Evolutionary conservation across 64 coral and sea anemone species (phyloP).

Genomic region (Porites australiensis): DNA sequence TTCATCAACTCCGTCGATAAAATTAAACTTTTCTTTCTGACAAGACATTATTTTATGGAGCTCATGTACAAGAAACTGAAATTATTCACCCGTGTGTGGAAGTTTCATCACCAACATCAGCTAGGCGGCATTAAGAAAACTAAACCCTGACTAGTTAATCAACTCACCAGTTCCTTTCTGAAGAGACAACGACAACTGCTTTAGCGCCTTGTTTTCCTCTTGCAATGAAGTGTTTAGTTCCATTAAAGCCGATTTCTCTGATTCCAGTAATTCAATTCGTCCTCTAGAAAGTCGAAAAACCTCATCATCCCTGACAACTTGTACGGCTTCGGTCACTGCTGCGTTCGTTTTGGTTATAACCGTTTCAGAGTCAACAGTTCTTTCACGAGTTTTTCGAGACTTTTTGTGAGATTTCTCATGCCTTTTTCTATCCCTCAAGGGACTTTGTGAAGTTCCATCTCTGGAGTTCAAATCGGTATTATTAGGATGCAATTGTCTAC

Average conservation of each 20-base stretch:
- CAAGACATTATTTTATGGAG: no score
- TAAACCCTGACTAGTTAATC: no score
- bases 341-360: conserved; percentile 23
- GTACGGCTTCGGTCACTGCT: conserved; percentile 9
- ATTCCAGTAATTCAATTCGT: conserved; percentile 74
- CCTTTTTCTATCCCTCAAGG: background rate
- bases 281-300: conserved; percentile 63
- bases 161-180: conserved; percentile 61
- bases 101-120: background rate
- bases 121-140: no score
- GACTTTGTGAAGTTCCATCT: background rate
- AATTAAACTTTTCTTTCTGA: no score
- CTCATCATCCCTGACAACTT: conserved; percentile 44
- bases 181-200: conserved; percentile 84
- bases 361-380: conserved; percentile 12
- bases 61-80: no score
- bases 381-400: conserved; percentile 34
- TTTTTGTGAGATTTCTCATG: conserved; percentile 1
- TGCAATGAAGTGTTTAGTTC: conserved; percentile 91
- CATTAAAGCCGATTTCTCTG: conserved; percentile 68
- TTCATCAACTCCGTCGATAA: no score
- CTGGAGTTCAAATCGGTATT: background rate
- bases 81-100: no score
- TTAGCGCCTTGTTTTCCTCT: conserved; percentile 89
- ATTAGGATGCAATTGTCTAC: background rate